A percentile compares a stretch with the other conserved stretches of the same genome.
Conservation (phyloP, 1,140 invertebrate species). For the Drosophila varians region DNA sequence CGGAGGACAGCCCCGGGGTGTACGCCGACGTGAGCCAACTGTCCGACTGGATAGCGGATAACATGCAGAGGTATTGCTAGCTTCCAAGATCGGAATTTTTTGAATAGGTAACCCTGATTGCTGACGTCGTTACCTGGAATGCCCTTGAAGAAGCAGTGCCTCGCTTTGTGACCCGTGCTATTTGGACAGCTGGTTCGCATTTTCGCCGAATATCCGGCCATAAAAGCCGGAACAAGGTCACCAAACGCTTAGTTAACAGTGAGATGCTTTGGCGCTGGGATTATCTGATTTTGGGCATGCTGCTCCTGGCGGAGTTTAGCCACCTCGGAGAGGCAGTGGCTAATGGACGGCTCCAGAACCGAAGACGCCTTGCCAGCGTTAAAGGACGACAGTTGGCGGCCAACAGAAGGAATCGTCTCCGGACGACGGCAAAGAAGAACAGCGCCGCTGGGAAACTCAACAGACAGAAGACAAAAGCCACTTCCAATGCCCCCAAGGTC, state of each 20-base stretch:
- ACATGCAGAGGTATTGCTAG: conserved; percentile 53
- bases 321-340: conserved; percentile 1
- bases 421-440: background rate
- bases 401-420: conserved; percentile 7
- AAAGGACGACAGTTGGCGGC: background rate
- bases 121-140: conserved; percentile 30
- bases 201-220: conserved; percentile 50
- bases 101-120: conserved; percentile 24
- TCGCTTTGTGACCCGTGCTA: conserved; percentile 30
- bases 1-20: conserved; percentile 86
- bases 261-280: conserved; percentile 58
- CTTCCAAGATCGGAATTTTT: conserved; percentile 2
- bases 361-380: background rate
- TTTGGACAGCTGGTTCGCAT: conserved; percentile 59
- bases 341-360: background rate
- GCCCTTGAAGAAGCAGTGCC: conserved; percentile 22
- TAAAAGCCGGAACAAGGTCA: conserved; percentile 63
- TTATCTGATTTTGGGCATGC: conserved; percentile 31
- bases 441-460: background rate
- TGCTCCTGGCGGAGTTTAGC: conserved; percentile 33
- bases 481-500: conserved; percentile 2
- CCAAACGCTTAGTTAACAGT: conserved; percentile 24
- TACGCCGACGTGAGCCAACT: conserved; percentile 85
- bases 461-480: background rate
- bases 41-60: conserved; percentile 72